These are phyloP conservation scores for Cepphus grylle DNA, from an alignment of 2,113 vertebrate species.

Conservation along the genomic window DNA sequence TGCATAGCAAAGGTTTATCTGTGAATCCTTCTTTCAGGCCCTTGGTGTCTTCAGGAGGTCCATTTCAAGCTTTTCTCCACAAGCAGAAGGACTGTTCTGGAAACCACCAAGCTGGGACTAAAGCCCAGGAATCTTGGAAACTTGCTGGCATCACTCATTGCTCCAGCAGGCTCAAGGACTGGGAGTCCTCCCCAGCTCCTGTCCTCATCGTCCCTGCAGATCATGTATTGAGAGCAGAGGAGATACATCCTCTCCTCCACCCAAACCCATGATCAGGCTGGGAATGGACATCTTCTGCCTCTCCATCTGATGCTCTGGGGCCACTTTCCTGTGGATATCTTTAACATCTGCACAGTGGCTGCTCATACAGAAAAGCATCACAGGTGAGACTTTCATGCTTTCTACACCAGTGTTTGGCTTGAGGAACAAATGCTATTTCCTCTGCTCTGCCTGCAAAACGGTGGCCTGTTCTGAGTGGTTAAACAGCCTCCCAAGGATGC, in stretches of 20 bases:
- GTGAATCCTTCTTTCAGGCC: neutral
- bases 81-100: neutral
- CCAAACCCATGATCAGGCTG: neutral
- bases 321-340: neutral
- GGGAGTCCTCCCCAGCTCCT: neutral
- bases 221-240: neutral
- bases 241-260: neutral
- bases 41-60: neutral
- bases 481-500: neutral
- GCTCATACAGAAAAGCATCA: neutral
- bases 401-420: neutral
- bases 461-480: neutral
- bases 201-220: neutral
- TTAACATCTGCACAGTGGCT: neutral
- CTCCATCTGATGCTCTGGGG: neutral
- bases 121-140: neutral
- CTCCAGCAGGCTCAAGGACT: neutral
- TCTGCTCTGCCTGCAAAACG: neutral
- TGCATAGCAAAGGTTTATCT: neutral
- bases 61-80: neutral
- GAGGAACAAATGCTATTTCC: neutral
- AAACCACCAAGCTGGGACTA: neutral
- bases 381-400: neutral
- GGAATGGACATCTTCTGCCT: neutral
- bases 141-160: neutral